These are phyloP conservation scores for Hirtodrosophila alboralis DNA, from an alignment of 2,888 invertebrate genomes.

Conservation along the genomic window DNA sequence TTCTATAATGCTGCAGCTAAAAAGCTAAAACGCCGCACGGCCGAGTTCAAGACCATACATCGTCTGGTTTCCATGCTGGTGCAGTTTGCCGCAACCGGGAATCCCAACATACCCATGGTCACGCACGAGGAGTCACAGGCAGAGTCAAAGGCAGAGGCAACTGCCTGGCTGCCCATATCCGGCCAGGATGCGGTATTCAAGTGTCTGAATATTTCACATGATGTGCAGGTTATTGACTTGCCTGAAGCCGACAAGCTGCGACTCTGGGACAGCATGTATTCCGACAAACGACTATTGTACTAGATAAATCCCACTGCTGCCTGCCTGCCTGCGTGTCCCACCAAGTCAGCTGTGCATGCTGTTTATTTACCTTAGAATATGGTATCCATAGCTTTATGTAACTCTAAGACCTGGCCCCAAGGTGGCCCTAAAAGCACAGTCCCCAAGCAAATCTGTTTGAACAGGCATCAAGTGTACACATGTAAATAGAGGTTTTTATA, in stretches of 20 bases:
- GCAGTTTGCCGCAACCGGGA: slow-evolving; percentile 81
- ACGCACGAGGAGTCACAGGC: slow-evolving; percentile 44
- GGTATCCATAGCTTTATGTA: slow-evolving; percentile 13
- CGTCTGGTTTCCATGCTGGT: slow-evolving; percentile 81
- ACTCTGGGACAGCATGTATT: slow-evolving; percentile 82
- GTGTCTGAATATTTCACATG: slow-evolving; percentile 83
- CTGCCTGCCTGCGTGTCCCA: too few species aligned
- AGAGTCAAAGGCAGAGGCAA: slow-evolving; percentile 3
- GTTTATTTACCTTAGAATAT: slow-evolving; percentile 21
- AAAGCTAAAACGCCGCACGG: slow-evolving; percentile 75
- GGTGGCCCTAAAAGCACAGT: slow-evolving; percentile 63
- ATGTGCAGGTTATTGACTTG: slow-evolving; percentile 82
- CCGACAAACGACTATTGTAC: slow-evolving; percentile 64
- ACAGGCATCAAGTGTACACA: slow-evolving; percentile 52
- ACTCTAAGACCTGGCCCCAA: slow-evolving; percentile 42
- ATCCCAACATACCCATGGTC: slow-evolving; percentile 76
- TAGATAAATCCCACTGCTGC: slow-evolving; percentile 15
- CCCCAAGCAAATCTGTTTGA: slow-evolving; percentile 38
- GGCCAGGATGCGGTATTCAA: slow-evolving; percentile 72
- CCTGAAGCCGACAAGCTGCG: slow-evolving; percentile 82
- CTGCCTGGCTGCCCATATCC: slow-evolving; percentile 75
- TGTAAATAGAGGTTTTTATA: slow-evolving; percentile 59
- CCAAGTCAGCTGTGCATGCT: background rate
- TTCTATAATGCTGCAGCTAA: slow-evolving; percentile 83
- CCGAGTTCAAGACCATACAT: slow-evolving; percentile 82